phyloP scores from a whole-genome alignment of 2,797 vertebrate species.

The Fistularia tabacaria region DNA sequence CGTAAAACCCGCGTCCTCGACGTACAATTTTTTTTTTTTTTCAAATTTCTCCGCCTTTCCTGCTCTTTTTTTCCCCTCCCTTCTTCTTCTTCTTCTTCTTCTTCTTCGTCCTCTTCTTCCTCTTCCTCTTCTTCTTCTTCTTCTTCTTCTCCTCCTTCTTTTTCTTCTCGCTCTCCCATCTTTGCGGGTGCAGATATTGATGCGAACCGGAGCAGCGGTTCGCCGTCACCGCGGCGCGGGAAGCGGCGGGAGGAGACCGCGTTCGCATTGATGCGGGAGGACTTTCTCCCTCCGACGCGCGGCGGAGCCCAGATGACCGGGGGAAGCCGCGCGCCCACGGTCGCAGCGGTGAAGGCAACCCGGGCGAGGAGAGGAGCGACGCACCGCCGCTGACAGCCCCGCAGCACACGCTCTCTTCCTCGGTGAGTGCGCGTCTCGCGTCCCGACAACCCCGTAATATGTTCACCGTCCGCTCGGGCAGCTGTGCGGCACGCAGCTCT shows the following conservation, averaged over 20 bases:
- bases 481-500: too few relatives aligned
- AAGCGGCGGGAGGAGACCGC: conserved; percentile 35
- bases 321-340: conserved; percentile 78
- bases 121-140: too few relatives aligned
- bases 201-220: too few relatives aligned
- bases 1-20: conserved; percentile 28
- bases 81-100: too few relatives aligned
- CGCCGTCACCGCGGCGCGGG: not conserved
- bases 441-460: conserved; percentile 59
- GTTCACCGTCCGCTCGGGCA: conserved; percentile 55
- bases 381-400: conserved; percentile 35
- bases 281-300: conserved; percentile 44
- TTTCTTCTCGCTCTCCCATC: too few relatives aligned
- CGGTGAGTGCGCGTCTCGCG: conserved; percentile 70
- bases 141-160: too few relatives aligned
- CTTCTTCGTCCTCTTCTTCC: too few relatives aligned
- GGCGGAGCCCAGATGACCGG: conserved; percentile 60
- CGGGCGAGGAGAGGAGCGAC: conserved; percentile 62
- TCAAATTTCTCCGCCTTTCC: conserved; percentile 5
- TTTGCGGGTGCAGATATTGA: conserved; percentile 64
- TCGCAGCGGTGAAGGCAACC: conserved; percentile 67
- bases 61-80: conserved; percentile 7
- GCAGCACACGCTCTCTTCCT: conserved; percentile 42
- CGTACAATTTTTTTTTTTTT: too few relatives aligned
- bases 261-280: conserved; percentile 51